Base-by-base conservation (phyloP, 2,888 invertebrate genomes). In the Hylaea fasciaria region DNA sequence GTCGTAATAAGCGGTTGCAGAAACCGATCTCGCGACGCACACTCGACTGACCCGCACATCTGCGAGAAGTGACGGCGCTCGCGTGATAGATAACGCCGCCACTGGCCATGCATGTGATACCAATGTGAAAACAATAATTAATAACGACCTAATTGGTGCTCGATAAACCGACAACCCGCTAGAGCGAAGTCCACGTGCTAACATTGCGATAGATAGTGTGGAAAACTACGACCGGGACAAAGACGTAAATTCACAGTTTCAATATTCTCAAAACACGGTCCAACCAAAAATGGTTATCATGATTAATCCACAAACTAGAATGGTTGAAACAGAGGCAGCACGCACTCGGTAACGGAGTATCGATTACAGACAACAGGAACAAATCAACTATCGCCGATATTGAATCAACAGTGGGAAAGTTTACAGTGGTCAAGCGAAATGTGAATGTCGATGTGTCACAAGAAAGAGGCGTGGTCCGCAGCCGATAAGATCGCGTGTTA, bases 91-190 rank as follows among this genome's bases (percentile, higher is more conserved):
- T 84, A 83, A 81, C 72, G 64, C 62, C 57, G 62, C 57, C 71
- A 77, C 68, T 70, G 71, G 66, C 60, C 67, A 62, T 73, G 66
- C 71, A 74, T 67, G 71, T 66, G 71, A 71, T 78, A 76, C 71
- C 67, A 70, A 79, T 77, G 75, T 69, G 70, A 77, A 79, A 82
- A 81, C 77, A 81, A 77, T 82, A 81, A 85, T 81, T 82, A 81
- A 78, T 78, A 70, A 81, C 81, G 83, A 86, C 85, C 87, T 84
- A 86, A 85, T 86, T 87, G 82, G 76, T 78, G 66, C 43, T 43
- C 65, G 86, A 89, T 87, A 88, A 81, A 70, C 73, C 66, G 60
- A 64, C 74, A 77, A 74, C 72, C 76, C 72, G 62, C 61, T 72
- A 37, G 78, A 62, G 53, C 78, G 73, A 78, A 79, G 82, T 81